Evolutionary conservation across 1,140 invertebrate species (phyloP).

Genomic region (Cephus cinctus): DNA sequence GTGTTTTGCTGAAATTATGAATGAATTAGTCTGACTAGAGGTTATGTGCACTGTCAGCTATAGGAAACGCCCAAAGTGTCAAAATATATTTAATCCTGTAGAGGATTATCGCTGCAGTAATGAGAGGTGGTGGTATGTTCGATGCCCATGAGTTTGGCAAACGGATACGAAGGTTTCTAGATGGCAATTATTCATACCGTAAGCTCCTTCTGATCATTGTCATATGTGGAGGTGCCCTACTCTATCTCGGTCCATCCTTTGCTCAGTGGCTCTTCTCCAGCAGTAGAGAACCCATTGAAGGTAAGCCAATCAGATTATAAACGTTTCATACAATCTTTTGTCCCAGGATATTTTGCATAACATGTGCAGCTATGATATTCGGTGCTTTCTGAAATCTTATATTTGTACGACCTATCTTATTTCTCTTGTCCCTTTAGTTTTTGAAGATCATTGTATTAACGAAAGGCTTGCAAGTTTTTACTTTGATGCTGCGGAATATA

Average conservation of each 20-base stretch:
- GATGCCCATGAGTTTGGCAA: conserved; percentile 55
- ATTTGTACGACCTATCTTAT: conserved; percentile 1
- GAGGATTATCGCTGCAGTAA: conserved; percentile 2
- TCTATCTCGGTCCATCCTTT: conserved; percentile 66
- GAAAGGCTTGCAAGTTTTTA: conserved; percentile 64
- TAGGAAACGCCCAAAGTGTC: not conserved
- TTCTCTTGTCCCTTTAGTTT: conserved; percentile 46
- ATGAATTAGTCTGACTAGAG: too few species aligned
- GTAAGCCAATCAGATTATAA: too few species aligned
- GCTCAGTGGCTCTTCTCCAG: conserved; percentile 63
- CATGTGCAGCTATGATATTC: too few species aligned
- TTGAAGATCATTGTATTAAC: conserved; percentile 64
- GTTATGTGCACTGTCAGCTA: not conserved
- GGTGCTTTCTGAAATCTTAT: too few species aligned
- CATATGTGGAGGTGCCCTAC: conserved; percentile 60
- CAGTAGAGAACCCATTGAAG: conserved; percentile 47
- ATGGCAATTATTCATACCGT: conserved; percentile 66
- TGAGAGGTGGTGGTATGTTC: conserved; percentile 41
- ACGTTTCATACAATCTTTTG: too few species aligned
- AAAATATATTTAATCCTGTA: not conserved
- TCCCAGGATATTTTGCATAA: too few species aligned
- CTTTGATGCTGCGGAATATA: conserved; percentile 61
- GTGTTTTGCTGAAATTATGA: too few species aligned
- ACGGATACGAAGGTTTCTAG: conserved; percentile 60
- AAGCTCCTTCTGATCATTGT: conserved; percentile 65